These are phyloP conservation scores for Drosophila monieri DNA, from an alignment of 2,888 invertebrate genomes.

Conservation along the genomic window DNA sequence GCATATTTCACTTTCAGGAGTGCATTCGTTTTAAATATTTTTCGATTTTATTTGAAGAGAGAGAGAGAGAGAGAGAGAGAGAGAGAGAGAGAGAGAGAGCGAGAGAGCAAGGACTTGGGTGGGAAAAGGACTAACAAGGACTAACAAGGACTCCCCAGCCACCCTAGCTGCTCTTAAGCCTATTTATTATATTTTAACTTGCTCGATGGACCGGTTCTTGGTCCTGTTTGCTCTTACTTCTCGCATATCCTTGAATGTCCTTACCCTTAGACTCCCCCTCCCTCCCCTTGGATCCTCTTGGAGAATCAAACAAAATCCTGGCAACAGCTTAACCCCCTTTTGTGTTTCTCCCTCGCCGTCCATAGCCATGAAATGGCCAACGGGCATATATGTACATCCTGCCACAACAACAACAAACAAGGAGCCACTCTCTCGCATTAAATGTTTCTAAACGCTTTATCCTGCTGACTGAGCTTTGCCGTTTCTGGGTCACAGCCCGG, in stretches of 20 bases:
- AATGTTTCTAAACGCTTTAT: too few species aligned
- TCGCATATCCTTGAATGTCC: not conserved
- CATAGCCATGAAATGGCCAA: conserved; percentile 61
- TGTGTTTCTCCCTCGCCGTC: conserved; percentile 19
- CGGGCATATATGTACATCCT: conserved; percentile 47
- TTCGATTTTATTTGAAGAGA: not conserved
- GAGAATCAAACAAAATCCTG: conserved; percentile 31
- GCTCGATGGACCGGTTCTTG: conserved; percentile 64
- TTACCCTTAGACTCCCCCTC: too few species aligned
- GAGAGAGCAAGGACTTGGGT: too few species aligned
- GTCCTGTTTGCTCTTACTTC: not conserved
- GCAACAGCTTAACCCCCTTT: not conserved
- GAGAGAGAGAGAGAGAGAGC: too few species aligned
- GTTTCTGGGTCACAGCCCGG: too few species aligned
- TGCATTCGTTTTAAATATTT: conserved; percentile 1
- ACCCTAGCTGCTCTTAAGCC: conserved; percentile 15
- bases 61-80: too few species aligned
- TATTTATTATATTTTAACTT: conserved; percentile 71
- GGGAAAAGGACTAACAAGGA: too few species aligned
- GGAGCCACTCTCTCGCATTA: conserved; percentile 10
- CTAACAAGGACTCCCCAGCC: too few species aligned
- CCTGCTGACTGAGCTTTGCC: too few species aligned
- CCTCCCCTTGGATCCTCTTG: not conserved
- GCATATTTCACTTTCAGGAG: conserved; percentile 3
- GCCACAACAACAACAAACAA: conserved; percentile 16